These are phyloP conservation scores for Campaea margaritaria DNA, from an alignment of 2,888 invertebrate species.

Conservation along the genomic window DNA sequence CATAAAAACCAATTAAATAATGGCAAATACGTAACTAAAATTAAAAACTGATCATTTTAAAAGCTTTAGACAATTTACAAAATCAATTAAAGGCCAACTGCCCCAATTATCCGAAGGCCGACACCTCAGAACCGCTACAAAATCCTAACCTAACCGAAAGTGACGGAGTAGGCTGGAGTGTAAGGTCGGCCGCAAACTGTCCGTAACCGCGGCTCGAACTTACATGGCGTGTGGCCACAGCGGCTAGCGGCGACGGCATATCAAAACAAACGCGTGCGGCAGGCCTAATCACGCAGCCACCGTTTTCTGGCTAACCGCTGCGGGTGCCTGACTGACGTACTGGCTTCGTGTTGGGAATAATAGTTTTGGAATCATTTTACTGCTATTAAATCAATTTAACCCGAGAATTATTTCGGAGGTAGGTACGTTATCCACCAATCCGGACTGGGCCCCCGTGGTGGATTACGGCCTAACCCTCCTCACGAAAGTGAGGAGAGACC, in stretches of 20 bases:
- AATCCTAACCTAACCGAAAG: constrained; percentile 35
- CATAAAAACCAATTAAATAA: too few species aligned
- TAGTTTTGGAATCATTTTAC: constrained; percentile 15
- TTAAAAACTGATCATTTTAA: too few species aligned
- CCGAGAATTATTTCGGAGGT: too few species aligned
- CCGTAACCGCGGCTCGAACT: constrained; percentile 61
- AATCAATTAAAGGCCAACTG: not conserved
- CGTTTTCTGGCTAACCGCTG: constrained; percentile 72
- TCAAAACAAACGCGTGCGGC: constrained; percentile 66
- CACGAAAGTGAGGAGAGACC: too few species aligned
- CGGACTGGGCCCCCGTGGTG: too few species aligned
- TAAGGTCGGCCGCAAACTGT: constrained; percentile 63
- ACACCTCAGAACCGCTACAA: constrained; percentile 26
- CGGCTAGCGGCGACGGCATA: constrained; percentile 54
- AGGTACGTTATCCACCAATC: too few species aligned
- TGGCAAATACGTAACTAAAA: too few species aligned
- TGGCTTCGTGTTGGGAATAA: constrained; percentile 14
- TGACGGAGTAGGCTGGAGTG: constrained; percentile 47
- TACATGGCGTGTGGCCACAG: constrained; percentile 59
- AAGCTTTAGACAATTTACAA: not conserved
- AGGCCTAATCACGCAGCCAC: constrained; percentile 69
- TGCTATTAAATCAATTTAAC: not conserved
- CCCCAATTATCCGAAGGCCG: not conserved
- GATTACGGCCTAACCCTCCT: too few species aligned
- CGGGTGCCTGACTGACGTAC: constrained; percentile 34